phyloP scores from a whole-genome alignment of 2,888 invertebrate species.

The Heliconius ismenius region DNA sequence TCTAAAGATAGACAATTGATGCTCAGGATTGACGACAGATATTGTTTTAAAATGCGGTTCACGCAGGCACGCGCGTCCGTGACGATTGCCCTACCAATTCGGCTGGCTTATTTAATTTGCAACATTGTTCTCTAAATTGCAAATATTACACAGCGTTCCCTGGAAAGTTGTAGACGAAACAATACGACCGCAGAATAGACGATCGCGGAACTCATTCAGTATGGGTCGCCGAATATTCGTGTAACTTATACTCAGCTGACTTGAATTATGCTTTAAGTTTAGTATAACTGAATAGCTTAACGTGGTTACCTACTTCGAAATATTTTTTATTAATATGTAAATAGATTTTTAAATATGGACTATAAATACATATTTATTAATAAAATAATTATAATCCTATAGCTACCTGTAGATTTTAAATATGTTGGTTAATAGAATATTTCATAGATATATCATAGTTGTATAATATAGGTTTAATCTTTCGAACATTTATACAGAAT shows the following conservation, averaged over 20 bases:
- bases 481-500: background rate
- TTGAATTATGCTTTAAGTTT: slow-evolving; percentile 5
- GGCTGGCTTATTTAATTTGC: slow-evolving; percentile 62
- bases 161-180: slow-evolving; percentile 59
- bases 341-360: background rate
- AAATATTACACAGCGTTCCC: slow-evolving; percentile 45
- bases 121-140: slow-evolving; percentile 66
- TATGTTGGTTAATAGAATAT: too few species aligned
- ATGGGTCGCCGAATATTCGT: slow-evolving; percentile 30
- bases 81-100: slow-evolving; percentile 63
- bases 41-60: slow-evolving; percentile 55
- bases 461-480: background rate
- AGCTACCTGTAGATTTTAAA: too few species aligned
- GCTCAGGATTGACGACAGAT: slow-evolving; percentile 37
- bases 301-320: background rate
- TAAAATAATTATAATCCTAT: too few species aligned
- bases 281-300: background rate
- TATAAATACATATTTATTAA: too few species aligned
- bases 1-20: slow-evolving; percentile 55
- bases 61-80: slow-evolving; percentile 57
- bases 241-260: slow-evolving; percentile 1
- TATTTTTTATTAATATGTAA: background rate
- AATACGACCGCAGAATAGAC: slow-evolving; percentile 56
- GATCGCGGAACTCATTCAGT: slow-evolving; percentile 31
- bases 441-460: too few species aligned